Base-by-base conservation (phyloP, 2,888 invertebrate genomes). In the Dendrolimus pini region DNA sequence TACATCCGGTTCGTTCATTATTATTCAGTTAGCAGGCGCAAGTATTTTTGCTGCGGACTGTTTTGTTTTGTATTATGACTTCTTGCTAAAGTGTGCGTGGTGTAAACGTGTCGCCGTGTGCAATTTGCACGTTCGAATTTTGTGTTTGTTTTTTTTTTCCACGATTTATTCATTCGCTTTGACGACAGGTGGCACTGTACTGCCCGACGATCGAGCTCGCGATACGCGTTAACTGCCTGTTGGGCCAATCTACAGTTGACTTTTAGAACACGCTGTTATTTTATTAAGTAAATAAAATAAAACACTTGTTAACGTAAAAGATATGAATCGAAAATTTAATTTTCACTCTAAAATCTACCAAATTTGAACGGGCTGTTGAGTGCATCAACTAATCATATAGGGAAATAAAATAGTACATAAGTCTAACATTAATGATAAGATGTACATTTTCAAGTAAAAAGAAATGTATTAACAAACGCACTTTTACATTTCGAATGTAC, bases 171-270 rank as follows among this genome's bases (percentile, higher is more conserved):
- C 76, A 72, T 75, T 67, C 78, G 65, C 72, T 74, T 77, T 79
- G 79, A 59, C 82, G 84, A 81, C 85, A 89, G 86, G 85, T 89
- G 88, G 83, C 83, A 79, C 74, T 72, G 83, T 82, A 79, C 74
- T 72, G 74, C 64, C 71, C 66, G 70, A 63, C 78, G 79, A 80
- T 79, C 73, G 75, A 62, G 77, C 74, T 63, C 71, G 75, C 76
- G 82, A 80, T 85, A 80, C 75, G 79, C 80, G 79, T 82, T 77
- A 81, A 82, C 80, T 77, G 78, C 72, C 83, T 76, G 71, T 80
- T 79, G 75, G 83, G 82, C 83, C 79, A 83, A 77, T 77, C 71
- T 72, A 75, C 74, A 74, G 78, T 82, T 83, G 81, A 81, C 82
- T 82, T 74, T 47, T 47, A 10, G 9, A 47, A 10, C 12, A 9